phyloP scores from a whole-genome alignment of 2,888 invertebrate genomes.

The Lasius platythorax region DNA sequence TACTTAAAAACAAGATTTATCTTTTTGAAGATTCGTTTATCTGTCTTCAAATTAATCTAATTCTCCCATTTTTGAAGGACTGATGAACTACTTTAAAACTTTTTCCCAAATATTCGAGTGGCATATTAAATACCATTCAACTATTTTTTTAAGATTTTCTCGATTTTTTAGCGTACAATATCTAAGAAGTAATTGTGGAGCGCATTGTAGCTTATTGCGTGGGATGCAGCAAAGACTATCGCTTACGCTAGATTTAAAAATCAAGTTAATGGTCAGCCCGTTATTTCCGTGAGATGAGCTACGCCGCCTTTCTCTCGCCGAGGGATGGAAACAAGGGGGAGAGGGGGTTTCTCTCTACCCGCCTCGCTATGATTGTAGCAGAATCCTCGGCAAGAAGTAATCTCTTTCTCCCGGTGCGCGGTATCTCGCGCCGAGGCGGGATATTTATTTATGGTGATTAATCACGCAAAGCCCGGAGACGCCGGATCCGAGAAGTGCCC shows the following conservation, averaged over 20 bases:
- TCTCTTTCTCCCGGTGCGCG: slow-evolving; percentile 54
- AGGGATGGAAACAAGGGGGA: neutral
- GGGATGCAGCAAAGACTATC: slow-evolving; percentile 7
- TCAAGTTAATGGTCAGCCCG: slow-evolving; percentile 53
- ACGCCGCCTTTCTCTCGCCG: slow-evolving; percentile 17
- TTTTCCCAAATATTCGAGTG: neutral
- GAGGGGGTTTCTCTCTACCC: neutral
- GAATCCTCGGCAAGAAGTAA: slow-evolving; percentile 62
- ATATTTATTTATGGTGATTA: slow-evolving; percentile 72
- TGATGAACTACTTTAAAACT: neutral
- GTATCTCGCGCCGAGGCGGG: slow-evolving; percentile 47
- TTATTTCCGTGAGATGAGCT: slow-evolving; percentile 51
- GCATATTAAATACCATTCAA: neutral
- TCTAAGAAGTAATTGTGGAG: slow-evolving; percentile 1
- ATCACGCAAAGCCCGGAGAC: slow-evolving; percentile 55
- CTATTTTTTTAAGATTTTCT: neutral
- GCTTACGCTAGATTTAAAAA: slow-evolving; percentile 48
- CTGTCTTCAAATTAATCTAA: neutral
- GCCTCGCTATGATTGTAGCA: slow-evolving; percentile 44
- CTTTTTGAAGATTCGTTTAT: neutral
- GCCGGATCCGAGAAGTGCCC: slow-evolving; percentile 46
- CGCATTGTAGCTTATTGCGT: neutral
- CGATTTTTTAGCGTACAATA: neutral
- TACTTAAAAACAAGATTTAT: neutral
- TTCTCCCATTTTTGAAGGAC: neutral